These are phyloP conservation scores for Chrysocyon brachyurus DNA, from an alignment of 2,797 vertebrate species.

Conservation along the genomic window DNA sequence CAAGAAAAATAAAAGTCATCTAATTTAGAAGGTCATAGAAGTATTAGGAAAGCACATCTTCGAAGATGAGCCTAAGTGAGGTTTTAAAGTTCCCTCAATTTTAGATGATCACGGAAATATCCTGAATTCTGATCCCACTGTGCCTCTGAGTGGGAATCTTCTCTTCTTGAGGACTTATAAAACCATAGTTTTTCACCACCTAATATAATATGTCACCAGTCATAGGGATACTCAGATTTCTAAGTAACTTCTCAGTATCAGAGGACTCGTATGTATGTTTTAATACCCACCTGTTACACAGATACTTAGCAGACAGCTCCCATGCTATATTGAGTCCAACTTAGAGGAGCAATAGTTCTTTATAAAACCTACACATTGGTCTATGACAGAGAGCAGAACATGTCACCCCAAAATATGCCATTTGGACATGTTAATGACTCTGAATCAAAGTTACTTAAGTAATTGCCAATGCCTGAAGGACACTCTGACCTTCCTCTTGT, in stretches of 20 bases:
- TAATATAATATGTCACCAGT: not conserved
- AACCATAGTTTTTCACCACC: not conserved
- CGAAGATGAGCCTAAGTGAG: not conserved
- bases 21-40: not conserved
- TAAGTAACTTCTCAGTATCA: not conserved
- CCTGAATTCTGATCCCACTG: not conserved
- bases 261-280: not conserved
- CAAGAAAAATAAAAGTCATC: not conserved
- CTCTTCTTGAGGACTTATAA: not conserved
- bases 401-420: not conserved
- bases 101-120: not conserved
- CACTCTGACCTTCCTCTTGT: not conserved
- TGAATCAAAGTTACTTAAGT: not conserved
- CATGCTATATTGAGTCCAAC: not conserved
- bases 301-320: not conserved
- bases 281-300: not conserved
- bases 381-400: not conserved
- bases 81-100: not conserved
- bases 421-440: not conserved
- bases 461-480: not conserved
- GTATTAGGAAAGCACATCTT: not conserved
- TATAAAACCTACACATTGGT: not conserved
- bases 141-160: not conserved
- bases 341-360: not conserved
- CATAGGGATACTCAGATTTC: not conserved